Percentiles rank a stretch among this genome's conserved stretches.
Conservation (phyloP, 2,888 invertebrate genomes). For the Meta bourneti region DNA sequence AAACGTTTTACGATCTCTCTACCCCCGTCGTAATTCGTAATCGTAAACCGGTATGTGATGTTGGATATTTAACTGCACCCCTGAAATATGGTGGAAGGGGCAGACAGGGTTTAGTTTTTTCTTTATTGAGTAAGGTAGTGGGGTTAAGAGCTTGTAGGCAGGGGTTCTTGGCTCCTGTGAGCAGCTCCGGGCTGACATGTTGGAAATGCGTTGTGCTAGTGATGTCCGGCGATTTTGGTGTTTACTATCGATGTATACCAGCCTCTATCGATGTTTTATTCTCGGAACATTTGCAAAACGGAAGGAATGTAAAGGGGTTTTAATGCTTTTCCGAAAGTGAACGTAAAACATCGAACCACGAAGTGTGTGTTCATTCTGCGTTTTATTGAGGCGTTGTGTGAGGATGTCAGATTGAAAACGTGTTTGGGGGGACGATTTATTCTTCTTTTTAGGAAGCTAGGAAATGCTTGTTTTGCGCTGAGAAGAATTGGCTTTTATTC, state of each 20-base stretch:
- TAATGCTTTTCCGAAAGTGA: neutral
- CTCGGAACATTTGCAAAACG: neutral
- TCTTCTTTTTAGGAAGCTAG: neutral
- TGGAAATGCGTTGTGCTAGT: neutral
- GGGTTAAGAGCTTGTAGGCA: neutral
- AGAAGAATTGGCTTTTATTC: neutral
- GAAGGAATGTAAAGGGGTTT: neutral
- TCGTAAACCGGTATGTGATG: slow-evolving; percentile 54
- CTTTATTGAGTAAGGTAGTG: neutral
- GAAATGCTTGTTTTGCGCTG: neutral
- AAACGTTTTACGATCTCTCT: slow-evolving; percentile 57
- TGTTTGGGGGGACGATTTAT: neutral
- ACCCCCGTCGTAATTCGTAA: slow-evolving; percentile 35
- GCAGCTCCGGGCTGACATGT: neutral
- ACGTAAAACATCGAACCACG: neutral
- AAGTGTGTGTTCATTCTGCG: neutral
- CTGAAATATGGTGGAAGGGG: slow-evolving; percentile 35
- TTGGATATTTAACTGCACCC: slow-evolving; percentile 45
- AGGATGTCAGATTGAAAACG: neutral
- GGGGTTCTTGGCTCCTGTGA: neutral
- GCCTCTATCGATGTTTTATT: too few relatives aligned
- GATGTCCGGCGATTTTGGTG: neutral
- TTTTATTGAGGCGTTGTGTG: neutral
- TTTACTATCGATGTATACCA: too few relatives aligned
- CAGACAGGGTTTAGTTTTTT: slow-evolving; percentile 17